Base-by-base conservation (phyloP, 2,113 vertebrate genomes). In the Eudorcas thomsonii region DNA sequence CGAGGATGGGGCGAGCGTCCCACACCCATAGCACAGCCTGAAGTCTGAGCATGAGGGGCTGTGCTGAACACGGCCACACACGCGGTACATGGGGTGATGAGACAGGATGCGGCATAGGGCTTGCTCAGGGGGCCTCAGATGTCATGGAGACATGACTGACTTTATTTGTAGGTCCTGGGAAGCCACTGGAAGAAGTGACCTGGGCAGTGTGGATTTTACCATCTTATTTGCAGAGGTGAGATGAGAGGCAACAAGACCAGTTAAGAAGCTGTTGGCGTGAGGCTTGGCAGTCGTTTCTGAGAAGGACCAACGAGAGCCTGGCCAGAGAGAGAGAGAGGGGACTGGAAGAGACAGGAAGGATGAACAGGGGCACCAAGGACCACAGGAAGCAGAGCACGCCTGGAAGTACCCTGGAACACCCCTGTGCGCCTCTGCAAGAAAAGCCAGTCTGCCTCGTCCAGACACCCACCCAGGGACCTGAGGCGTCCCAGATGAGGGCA, bases 61-160 rank as follows among this genome's bases (percentile, higher is more conserved):
- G 0, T 45, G 21, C 3, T 14, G 16, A 80, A 19, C 17, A 19
- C 13, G 16, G 21, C n/a, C 16, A 5, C 43, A 2, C 36, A 11
- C 9, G 2, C 0, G 26, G 30, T 13, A 2, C 50, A 0, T 2
- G 4, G 30, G 48, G 16, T 12, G 33, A 23, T 3, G 43, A 43
- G 8, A 43, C 28, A 21, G 23, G 50, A 25, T 17, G 6, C 26
- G 21, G 43, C 36, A 11, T 1, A 19, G 5, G 45, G 16, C 86
- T 48, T 16, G 54, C 28, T 7, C 26, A 1, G 3, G 13, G 43
- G 5, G 16, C 39, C 15, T 48, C 84, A 4, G 45, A 91, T 23
- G 45, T 39, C 60, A 43, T 0, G 2, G 3, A 13, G 45, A 9
- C 12, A 30, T 15, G 28, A 83, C 28, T 88, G 60, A 50, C 25